Conservation (phyloP, 2,888 invertebrate genomes). For the Coleophora deauratella region DNA sequence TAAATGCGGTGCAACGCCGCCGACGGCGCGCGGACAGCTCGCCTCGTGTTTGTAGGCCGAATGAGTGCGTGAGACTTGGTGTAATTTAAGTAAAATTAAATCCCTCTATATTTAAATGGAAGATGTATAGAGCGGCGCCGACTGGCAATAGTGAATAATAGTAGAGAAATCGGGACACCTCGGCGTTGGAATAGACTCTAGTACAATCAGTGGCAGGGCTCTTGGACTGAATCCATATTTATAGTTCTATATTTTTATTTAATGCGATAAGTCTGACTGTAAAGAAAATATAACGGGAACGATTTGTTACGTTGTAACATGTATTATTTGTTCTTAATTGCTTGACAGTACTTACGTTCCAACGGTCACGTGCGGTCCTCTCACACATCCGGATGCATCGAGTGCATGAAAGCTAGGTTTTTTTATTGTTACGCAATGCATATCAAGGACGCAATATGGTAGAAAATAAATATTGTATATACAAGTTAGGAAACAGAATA, state of each 20-base stretch:
- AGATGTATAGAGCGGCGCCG: conserved; percentile 12
- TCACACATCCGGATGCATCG: conserved; percentile 48
- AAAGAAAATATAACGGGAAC: conserved; percentile 55
- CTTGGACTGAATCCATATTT: conserved; percentile 60
- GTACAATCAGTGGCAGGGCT: conserved; percentile 23
- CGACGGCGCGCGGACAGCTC: too few species aligned
- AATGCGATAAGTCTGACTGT: conserved; percentile 72
- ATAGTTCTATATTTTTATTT: conserved; percentile 71
- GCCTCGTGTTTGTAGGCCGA: conserved; percentile 18
- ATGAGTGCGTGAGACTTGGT: conserved; percentile 18
- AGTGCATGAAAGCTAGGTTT: conserved; percentile 68
- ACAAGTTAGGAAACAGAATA: conserved; percentile 61
- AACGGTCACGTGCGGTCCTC: conserved; percentile 33
- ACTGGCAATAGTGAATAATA: conserved; percentile 17
- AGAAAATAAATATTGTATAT: conserved; percentile 74
- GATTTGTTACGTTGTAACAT: conserved; percentile 59
- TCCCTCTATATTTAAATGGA: conserved; percentile 18
- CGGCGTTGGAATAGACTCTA: conserved; percentile 20
- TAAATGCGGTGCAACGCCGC: conserved; percentile 2
- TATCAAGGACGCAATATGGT: conserved; percentile 75
- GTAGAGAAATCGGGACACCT: conserved; percentile 18
- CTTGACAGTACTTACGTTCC: conserved; percentile 69
- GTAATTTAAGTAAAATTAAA: conserved; percentile 23
- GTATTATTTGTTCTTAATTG: conserved; percentile 63
- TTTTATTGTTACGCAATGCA: conserved; percentile 75